Percentiles rank a stretch among this genome's conserved stretches.
Conservation (phyloP, 1,140 invertebrate genomes). For the Meteorus sp. region DNA sequence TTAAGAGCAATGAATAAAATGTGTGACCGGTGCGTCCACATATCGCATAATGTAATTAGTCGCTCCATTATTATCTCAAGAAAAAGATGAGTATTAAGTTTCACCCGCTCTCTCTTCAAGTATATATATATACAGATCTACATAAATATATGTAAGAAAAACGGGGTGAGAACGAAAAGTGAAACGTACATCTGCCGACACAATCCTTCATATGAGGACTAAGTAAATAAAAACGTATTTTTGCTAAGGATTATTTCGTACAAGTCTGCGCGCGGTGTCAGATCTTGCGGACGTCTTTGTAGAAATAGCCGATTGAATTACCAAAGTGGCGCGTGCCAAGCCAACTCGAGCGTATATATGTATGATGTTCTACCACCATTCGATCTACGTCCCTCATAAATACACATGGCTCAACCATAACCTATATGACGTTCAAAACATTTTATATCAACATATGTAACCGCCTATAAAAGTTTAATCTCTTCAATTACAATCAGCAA, state of each 20-base stretch:
- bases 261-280: neutral
- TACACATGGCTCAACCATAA: neutral
- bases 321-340: conserved; percentile 51
- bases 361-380: conserved; percentile 24
- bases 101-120: neutral
- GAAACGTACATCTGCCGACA: neutral
- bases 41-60: no score
- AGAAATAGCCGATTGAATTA: conserved; percentile 57
- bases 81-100: neutral
- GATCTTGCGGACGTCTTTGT: conserved; percentile 31
- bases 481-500: conserved; percentile 4
- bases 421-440: no score
- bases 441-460: no score
- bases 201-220: no score
- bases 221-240: conserved; percentile 18
- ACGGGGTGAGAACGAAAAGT: neutral
- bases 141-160: neutral
- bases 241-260: conserved; percentile 20
- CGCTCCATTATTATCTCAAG: neutral
- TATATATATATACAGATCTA: neutral
- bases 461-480: neutral
- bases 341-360: no score
- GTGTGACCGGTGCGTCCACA: no score
- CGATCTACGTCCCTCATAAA: neutral
- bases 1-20: neutral